Conservation (phyloP, 2,113 vertebrate species). For the Nesoenas mayeri region DNA sequence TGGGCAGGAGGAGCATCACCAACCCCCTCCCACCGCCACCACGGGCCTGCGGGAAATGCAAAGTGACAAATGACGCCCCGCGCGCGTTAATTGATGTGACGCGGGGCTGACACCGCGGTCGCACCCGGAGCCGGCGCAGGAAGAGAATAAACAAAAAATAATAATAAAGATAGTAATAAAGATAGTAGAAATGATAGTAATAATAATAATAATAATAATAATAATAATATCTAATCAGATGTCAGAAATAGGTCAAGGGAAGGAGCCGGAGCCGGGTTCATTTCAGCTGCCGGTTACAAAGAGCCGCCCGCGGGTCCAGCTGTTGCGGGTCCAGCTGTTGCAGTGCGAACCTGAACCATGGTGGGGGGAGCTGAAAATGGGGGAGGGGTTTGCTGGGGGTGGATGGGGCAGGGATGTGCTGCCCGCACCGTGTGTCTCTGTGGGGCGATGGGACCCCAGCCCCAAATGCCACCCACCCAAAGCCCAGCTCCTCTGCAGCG, state of each 20-base stretch:
- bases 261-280: conserved; percentile 23
- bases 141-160: neutral
- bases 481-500: rapidly evolving
- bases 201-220: neutral
- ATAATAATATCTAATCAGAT: conserved; percentile 18
- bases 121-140: conserved; percentile 19
- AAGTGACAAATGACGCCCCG: conserved; percentile 65
- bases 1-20: neutral
- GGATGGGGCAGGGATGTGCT: neutral
- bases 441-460: neutral
- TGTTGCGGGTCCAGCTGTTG: too few species aligned
- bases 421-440: rapidly evolving
- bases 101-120: conserved; percentile 52
- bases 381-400: neutral
- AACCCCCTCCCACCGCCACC: neutral
- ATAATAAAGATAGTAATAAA: neutral
- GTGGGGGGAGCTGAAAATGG: neutral
- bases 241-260: conserved; percentile 66
- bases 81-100: conserved; percentile 60
- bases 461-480: neutral
- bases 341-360: rapidly evolving
- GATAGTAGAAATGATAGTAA: too few species aligned
- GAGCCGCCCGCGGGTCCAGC: neutral
- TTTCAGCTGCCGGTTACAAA: conserved; percentile 26
- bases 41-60: conserved; percentile 15